phyloP scores from a whole-genome alignment of 2,797 vertebrate species.

The Sarcoramphus papa region DNA sequence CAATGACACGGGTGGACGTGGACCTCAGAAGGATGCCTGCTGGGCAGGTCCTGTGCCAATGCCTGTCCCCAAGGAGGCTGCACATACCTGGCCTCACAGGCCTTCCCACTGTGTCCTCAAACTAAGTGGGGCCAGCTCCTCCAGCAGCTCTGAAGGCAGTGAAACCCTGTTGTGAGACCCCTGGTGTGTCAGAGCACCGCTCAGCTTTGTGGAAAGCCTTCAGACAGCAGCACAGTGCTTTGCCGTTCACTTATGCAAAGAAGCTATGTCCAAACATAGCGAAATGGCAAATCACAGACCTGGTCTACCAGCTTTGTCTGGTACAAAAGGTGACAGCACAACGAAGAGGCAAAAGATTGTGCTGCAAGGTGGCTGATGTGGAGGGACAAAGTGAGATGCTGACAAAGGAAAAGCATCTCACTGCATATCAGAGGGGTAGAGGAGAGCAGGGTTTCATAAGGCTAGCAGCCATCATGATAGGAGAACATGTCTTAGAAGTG shows the following conservation, averaged over 20 bases:
- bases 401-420: not conserved
- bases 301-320: not conserved
- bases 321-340: not conserved
- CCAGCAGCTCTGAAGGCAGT: not conserved
- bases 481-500: not conserved
- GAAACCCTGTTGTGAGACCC: not conserved
- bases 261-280: not conserved
- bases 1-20: not conserved
- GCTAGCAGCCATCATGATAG: not conserved
- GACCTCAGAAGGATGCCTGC: not conserved
- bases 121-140: not conserved
- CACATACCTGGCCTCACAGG: not conserved
- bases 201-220: not conserved
- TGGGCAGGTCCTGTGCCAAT: not conserved
- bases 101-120: not conserved
- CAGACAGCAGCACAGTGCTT: not conserved
- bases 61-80: not conserved
- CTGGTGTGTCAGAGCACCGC: not conserved
- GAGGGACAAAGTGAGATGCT: not conserved
- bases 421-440: not conserved
- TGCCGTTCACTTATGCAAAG: not conserved
- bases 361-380: not conserved
- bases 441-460: not conserved
- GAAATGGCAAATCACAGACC: not conserved
- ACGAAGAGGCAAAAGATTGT: not conserved